Conservation (phyloP, 2,797 vertebrate species). For the Eospalax fontanierii region DNA sequence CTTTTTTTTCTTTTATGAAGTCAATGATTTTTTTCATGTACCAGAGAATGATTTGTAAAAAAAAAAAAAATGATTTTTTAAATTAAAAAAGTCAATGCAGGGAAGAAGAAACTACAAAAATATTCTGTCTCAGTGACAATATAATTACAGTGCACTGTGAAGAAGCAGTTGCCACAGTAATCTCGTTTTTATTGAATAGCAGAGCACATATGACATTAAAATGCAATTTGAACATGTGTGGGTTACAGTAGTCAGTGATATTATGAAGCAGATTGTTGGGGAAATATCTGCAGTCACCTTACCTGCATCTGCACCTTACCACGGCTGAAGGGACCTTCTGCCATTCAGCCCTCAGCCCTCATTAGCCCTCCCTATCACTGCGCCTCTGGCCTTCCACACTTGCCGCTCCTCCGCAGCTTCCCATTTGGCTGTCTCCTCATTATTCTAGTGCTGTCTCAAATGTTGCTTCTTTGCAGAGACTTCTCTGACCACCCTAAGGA, state of each 20-base stretch:
- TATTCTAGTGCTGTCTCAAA: not conserved
- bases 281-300: conserved; percentile 45
- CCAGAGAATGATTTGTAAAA: conserved; percentile 47
- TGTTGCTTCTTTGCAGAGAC: not conserved
- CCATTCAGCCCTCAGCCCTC: not conserved
- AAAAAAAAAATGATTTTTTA: not conserved
- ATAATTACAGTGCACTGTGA: conserved; percentile 74
- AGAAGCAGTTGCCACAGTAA: conserved; percentile 70
- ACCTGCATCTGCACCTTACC: not conserved
- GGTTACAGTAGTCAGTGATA: not conserved
- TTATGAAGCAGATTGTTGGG: not conserved
- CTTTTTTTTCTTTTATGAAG: conserved; percentile 60
- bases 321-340: not conserved
- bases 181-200: conserved; percentile 70
- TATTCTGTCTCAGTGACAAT: conserved; percentile 77
- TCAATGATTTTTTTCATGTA: conserved; percentile 61
- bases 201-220: conserved; percentile 61
- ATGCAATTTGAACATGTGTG: conserved; percentile 56
- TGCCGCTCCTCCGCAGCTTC: not conserved
- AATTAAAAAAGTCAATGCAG: conserved; percentile 64
- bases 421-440: not conserved
- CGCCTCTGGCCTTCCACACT: not conserved
- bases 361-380: not conserved
- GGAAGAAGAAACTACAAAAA: conserved; percentile 72
- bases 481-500: not conserved